Evolutionary conservation across 2,888 invertebrate species (phyloP).

Genomic region (Aleiodes alternator): DNA sequence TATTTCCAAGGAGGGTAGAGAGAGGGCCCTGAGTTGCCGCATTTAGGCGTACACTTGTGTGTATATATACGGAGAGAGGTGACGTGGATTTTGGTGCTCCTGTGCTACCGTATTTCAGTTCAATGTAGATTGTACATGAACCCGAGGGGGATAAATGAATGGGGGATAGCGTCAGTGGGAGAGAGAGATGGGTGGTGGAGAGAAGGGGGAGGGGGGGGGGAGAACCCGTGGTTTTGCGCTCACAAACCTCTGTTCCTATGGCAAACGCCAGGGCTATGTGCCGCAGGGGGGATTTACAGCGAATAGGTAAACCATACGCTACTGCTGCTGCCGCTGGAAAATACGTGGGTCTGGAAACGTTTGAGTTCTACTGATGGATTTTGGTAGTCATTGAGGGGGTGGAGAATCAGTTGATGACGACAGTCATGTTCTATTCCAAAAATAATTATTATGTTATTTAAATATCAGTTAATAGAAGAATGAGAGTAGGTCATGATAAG

Average conservation of each 20-base stretch:
- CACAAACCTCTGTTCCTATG: too few species aligned
- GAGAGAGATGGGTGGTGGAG: constrained; percentile 27
- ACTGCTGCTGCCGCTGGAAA: too few species aligned
- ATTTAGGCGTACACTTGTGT: constrained; percentile 58
- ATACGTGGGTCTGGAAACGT: too few species aligned
- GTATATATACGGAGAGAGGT: constrained; percentile 45
- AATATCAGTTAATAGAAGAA: too few species aligned
- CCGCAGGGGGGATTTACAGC: too few species aligned
- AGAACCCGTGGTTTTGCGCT: not conserved
- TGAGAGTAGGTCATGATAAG: too few species aligned
- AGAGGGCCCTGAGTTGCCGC: constrained; percentile 46
- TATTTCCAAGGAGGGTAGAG: constrained; percentile 41
- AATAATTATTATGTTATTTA: too few species aligned
- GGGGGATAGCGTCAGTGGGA: constrained; percentile 40
- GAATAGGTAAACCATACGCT: too few species aligned
- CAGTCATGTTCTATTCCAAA: too few species aligned
- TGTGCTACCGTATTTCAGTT: constrained; percentile 18
- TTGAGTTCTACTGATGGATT: too few species aligned
- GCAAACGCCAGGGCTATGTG: constrained; percentile 2
- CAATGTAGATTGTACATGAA: constrained; percentile 29
- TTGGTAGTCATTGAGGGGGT: too few species aligned
- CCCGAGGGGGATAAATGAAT: constrained; percentile 21
- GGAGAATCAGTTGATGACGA: too few species aligned
- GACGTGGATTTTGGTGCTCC: constrained; percentile 53
- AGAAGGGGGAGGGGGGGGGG: constrained; percentile 34